Evolutionary conservation across 1,140 invertebrate genomes (phyloP).

Genomic region (Trichonephila inaurata): DNA sequence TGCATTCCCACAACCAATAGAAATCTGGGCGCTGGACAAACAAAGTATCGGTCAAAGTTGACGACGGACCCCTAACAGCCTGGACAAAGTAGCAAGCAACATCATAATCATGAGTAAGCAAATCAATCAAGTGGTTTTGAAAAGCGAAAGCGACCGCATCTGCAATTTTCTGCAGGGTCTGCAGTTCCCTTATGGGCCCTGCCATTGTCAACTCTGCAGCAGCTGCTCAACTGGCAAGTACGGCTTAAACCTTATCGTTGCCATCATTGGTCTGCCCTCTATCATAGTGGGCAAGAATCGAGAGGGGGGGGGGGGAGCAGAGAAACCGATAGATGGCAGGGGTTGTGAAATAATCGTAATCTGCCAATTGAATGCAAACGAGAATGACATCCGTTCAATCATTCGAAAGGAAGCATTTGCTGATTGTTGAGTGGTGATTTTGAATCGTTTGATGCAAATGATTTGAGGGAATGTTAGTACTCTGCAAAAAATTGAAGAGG

Average conservation of each 20-base stretch:
- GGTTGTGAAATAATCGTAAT: constrained; percentile 59
- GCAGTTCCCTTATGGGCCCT: background rate
- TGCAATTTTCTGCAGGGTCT: constrained; percentile 47
- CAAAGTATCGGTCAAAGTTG: constrained; percentile 10
- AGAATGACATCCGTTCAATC: background rate
- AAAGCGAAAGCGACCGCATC: constrained; percentile 28
- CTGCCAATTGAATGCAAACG: constrained; percentile 47
- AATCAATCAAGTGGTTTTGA: constrained; percentile 63
- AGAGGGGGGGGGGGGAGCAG: background rate
- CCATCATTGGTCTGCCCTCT: constrained; percentile 33
- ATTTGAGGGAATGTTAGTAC: background rate
- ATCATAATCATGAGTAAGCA: constrained; percentile 73
- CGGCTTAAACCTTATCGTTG: constrained; percentile 50
- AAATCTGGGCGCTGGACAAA: background rate
- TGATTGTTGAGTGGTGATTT: constrained; percentile 15
- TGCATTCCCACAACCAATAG: background rate
- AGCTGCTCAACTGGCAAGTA: constrained; percentile 49
- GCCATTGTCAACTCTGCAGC: constrained; percentile 46
- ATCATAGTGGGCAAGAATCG: background rate
- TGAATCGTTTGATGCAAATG: background rate
- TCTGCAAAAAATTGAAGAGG: background rate
- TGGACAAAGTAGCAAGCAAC: constrained; percentile 17
- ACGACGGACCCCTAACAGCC: background rate
- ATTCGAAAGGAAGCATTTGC: background rate
- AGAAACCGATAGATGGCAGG: background rate